phyloP scores from a whole-genome alignment of 2,888 invertebrate species.

The Elgonia sp. region DNA sequence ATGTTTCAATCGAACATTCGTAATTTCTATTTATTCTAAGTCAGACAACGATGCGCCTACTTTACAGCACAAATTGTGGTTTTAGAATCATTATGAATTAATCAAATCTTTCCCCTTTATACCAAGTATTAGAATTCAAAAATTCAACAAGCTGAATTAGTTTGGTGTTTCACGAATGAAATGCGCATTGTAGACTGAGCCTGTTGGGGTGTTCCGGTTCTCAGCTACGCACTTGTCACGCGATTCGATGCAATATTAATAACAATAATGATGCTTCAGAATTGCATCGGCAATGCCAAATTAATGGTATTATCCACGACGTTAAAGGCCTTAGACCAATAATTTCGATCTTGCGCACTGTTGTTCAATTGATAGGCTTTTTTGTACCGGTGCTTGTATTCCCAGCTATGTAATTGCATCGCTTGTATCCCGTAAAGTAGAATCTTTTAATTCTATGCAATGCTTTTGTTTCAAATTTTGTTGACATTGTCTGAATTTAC shows the following conservation, averaged over 20 bases:
- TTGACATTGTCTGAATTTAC: too few species aligned
- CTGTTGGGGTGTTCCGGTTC: slow-evolving; percentile 65
- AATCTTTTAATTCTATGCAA: slow-evolving; percentile 1
- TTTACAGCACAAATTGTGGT: slow-evolving; percentile 14
- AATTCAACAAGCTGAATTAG: slow-evolving; percentile 66
- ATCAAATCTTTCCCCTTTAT: slow-evolving; percentile 17
- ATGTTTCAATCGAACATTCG: slow-evolving; percentile 28
- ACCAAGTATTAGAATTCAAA: slow-evolving; percentile 59
- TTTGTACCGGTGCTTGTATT: slow-evolving; percentile 76
- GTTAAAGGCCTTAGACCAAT: slow-evolving; percentile 78
- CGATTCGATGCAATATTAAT: slow-evolving; percentile 85
- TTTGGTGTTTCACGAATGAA: slow-evolving; percentile 24
- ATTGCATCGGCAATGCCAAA: slow-evolving; percentile 81
- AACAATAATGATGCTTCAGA: slow-evolving; percentile 82
- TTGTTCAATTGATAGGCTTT: slow-evolving; percentile 77
- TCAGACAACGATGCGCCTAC: slow-evolving; percentile 37
- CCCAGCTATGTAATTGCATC: slow-evolving; percentile 71
- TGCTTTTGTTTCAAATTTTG: too few species aligned
- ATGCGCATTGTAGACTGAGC: slow-evolving; percentile 10
- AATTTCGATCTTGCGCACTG: slow-evolving; percentile 80
- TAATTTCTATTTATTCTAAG: slow-evolving; percentile 52
- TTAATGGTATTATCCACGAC: slow-evolving; percentile 83
- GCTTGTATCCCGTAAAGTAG: neutral
- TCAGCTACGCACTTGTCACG: slow-evolving; percentile 84
- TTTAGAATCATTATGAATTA: slow-evolving; percentile 36